Conservation (phyloP, 2,113 vertebrate species). For the Neolamprologus toae region DNA sequence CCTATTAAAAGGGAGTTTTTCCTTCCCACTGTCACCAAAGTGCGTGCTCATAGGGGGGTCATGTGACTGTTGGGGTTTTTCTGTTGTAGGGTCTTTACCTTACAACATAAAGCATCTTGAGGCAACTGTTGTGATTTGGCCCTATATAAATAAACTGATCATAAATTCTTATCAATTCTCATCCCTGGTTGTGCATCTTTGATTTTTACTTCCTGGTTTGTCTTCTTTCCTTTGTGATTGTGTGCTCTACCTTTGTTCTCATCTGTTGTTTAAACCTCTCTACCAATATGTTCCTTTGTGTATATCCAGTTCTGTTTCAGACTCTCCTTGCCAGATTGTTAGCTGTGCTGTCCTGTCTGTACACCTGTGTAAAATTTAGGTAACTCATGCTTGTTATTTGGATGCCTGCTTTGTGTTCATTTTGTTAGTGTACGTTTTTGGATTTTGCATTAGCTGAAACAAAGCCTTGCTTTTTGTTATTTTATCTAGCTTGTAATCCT, state of each 20-base stretch:
- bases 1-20: background rate
- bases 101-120: background rate
- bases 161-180: background rate
- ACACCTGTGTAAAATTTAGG: background rate
- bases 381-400: background rate
- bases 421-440: background rate
- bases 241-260: background rate
- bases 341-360: background rate
- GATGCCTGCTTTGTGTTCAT: background rate
- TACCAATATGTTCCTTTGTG: background rate
- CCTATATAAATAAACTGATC: background rate
- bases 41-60: fast-evolving
- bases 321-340: background rate
- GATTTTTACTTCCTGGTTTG: background rate
- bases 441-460: background rate
- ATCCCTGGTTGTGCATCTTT: background rate
- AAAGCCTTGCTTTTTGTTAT: background rate
- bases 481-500: background rate
- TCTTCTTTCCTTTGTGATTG: background rate
- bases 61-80: fast-evolving
- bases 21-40: background rate
- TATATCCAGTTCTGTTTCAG: background rate
- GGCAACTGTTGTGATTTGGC: background rate
- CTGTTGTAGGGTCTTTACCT: background rate
- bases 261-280: background rate